Evolutionary conservation across 2,797 vertebrate species (phyloP).

Genomic region (Mormyrops attenuatus): DNA sequence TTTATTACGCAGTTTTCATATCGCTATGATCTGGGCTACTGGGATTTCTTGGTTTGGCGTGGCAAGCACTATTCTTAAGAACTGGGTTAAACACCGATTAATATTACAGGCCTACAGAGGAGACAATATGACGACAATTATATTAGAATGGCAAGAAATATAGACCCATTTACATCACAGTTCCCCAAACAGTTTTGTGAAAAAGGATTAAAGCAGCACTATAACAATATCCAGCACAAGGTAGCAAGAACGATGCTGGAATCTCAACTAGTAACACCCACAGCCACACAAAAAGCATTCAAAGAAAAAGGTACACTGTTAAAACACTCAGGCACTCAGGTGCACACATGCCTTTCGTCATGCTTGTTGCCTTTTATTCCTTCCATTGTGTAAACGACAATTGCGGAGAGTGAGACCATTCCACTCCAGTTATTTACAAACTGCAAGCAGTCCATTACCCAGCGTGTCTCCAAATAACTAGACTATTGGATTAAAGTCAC

Average conservation of each 20-base stretch:
- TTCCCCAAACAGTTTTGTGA: neutral
- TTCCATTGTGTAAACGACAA: neutral
- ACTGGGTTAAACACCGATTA: neutral
- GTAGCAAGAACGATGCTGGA: neutral
- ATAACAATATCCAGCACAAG: neutral
- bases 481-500: constrained; percentile 42
- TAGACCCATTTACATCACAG: neutral
- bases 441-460: constrained; percentile 19
- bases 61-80: neutral
- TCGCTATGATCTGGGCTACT: neutral
- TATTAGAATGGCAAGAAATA: neutral
- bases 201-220: neutral
- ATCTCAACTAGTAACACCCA: neutral
- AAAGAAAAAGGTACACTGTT: neutral
- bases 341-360: neutral
- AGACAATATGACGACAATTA: neutral
- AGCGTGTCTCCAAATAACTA: constrained; percentile 33
- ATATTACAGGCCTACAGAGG: neutral
- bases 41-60: neutral
- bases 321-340: neutral
- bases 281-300: neutral
- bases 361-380: neutral
- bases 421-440: constrained; percentile 1
- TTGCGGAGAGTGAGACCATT: neutral
- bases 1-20: neutral